Evolutionary conservation across 2,113 vertebrate genomes (phyloP), one percentile per base, ranked within the genome.

Genomic region (Ctenomys sociabilis): DNA sequence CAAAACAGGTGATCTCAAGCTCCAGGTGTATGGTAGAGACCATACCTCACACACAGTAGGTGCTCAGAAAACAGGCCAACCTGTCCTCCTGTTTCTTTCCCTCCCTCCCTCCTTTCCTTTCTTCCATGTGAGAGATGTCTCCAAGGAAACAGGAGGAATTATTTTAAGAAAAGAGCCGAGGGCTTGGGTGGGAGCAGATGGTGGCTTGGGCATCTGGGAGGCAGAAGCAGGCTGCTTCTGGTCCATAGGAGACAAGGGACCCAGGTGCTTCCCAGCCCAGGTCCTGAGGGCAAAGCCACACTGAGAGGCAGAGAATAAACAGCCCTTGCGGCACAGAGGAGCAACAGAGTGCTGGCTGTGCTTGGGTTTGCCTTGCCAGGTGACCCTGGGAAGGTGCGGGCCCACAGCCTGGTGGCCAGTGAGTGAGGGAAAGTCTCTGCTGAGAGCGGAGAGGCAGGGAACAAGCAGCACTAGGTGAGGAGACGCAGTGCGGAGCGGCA

Each of bases 141-240:
- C 97, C 97, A 98, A 97, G 97, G 97, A 98, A 97, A 98, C 97
- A 0, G 66, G 72, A 97, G 61, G 93, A 93, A 96, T 93, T 97
- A 97, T 97, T 98, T 97, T 97, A 96, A 97, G 97, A 97, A 97
- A 95, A 96, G 93, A 97, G 92, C 92, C 0, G 26, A 97, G 94
- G 97, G 92, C 96, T 96, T 4, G n/a, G 93, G 85, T 95, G 92
- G 92, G 90, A 98, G 90, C 95, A 96, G 97, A 97, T 97, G 97
- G 97, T 82, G 77, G 88, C 82, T 97, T 5, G n/a, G 96, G 95
- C 95, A 96, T 96, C 97, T 96, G 95, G 95, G 90, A 96, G 90
- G 95, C 95, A 97, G 96, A 96, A 95, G 94, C 96, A 97, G 95
- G 94, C 61, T 35, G 85, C 85, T 93, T 93, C 70, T 93, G 96